Evolutionary conservation across 2,797 vertebrate genomes (phyloP), one percentile per base, ranked within the genome.

Genomic region (Cossypha niveicapilla): DNA sequence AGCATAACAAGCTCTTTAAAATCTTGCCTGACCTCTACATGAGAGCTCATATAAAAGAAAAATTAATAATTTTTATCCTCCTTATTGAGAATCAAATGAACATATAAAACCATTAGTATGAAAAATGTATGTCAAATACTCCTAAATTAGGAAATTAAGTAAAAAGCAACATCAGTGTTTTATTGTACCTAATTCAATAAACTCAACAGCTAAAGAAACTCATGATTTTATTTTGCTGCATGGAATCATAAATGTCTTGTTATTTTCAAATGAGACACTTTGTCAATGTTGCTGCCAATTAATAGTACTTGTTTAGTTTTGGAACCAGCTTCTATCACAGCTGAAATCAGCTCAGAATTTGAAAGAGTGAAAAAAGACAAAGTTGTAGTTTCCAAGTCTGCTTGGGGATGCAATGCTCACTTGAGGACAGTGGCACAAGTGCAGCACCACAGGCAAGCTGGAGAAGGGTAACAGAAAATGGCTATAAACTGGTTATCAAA

Each of bases 251-350:
- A 92, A 74, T 74, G 68, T 54, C 73, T 84, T 19, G 0, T 42
- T 90, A 42, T 87, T 93, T 95, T 87, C 78, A 84, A 81, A 78
- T 42, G 13, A 91, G 79, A 81, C 35, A 42, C 34, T 83, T 77
- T 18, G 15, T 84, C 66, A 88, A 0, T 21, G 32, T n/a, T 78
- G 18, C n/a, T 67, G 39, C 35, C 80, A 53, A 54, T 50, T 75
- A 53, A 80, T 4, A 68, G 25, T 13, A 23, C 13, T 34, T 28
- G 23, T 32, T 66, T 37, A 8, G 17, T 65, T 94, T 77, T 34
- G 42, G 30, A 76, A 39, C 5, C 32, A 58, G 45, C 25, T 73
- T 82, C 89, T 53, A 67, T 34, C 7, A 5, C 13, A 81, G 18
- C 27, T 78, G 56, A 85, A 74, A 73, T 16, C 22, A 89, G 39